Evolutionary conservation across 2,113 vertebrate species (phyloP), one percentile per base, ranked within the genome.

Genomic region (Ranitomeya variabilis): DNA sequence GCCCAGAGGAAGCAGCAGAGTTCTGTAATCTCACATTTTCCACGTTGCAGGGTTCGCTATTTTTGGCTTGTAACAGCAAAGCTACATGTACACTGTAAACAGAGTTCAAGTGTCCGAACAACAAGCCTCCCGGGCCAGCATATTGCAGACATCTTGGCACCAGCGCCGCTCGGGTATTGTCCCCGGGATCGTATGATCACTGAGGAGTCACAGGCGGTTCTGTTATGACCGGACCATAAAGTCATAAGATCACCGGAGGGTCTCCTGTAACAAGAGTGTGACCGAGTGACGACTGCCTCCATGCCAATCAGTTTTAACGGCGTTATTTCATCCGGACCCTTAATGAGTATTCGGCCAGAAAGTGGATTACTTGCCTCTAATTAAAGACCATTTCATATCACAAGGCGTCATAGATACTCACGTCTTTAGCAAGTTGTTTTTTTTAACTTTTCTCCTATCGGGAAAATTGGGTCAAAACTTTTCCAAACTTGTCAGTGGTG

Each of bases 11-110:
- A 86, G 85, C 86, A 16, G 51, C 85, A 80, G 19, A 87, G 76
- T 79, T 69, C 76, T 55, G 86, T 67, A 80, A 87, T 87, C 76
- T 87, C 86, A 87, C 86, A 80, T 87, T 87, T 80, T 87, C 86
- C 86, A 80, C 86, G 86, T 80, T 79, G 86, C 86, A 87, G 69
- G 86, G 73, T 51, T n/a, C 74, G 59, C 86, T 87, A 87, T 87
- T 87, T 80, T 87, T 80, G 86, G 86, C 62, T 76, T 18, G 60
- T 66, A 86, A 78, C 73, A 26, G 59, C 77, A 67, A 80, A 69
- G 86, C 76, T 80, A 78, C 76, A 55, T 78, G 62, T 57, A 67
- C 76, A 57, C 86, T 52, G 86, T 87, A 80, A 80, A 87, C 86
- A 80, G 76, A 64, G 76, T 62, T 80, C 59, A 55, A 64, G 74